phyloP scores from a whole-genome alignment of 1,140 invertebrate species.

The Xylocopa sonorina region DNA sequence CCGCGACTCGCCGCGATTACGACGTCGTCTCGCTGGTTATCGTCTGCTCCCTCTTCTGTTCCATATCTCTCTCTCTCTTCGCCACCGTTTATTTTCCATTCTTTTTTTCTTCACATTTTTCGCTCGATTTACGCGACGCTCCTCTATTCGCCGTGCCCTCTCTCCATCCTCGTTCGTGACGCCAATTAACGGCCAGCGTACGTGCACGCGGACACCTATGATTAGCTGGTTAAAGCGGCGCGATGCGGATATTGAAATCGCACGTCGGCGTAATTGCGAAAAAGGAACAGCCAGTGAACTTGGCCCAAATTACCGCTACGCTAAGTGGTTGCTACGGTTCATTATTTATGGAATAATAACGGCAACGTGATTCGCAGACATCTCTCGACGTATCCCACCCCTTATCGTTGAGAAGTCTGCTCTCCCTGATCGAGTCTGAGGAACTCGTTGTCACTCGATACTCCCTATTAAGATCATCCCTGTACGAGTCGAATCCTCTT shows the following conservation, averaged over 20 bases:
- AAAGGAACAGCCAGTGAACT: conserved; percentile 25
- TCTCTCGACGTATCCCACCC: not conserved
- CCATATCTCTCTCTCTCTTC: too few relatives aligned
- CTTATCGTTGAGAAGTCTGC: too few relatives aligned
- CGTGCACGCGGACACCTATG: conserved; percentile 42
- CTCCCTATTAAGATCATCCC: too few relatives aligned
- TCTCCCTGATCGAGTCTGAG: too few relatives aligned
- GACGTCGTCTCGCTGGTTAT: not conserved
- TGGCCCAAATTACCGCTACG: conserved; percentile 33
- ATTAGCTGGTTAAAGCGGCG: conserved; percentile 58
- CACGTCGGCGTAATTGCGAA: conserved; percentile 37
- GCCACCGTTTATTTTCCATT: too few relatives aligned
- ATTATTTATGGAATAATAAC: conserved; percentile 50
- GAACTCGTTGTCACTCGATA: too few relatives aligned
- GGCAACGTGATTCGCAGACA: conserved; percentile 12
- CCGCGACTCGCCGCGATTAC: not conserved
- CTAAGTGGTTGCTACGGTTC: conserved; percentile 12
- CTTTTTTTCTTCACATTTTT: not conserved
- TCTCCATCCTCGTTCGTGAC: conserved; percentile 11
- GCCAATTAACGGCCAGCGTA: conserved; percentile 56
- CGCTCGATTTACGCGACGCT: conserved; percentile 4
- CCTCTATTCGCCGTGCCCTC: conserved; percentile 12
- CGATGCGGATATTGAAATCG: conserved; percentile 68
- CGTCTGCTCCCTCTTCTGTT: not conserved
- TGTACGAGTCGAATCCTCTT: too few relatives aligned